phyloP scores from a whole-genome alignment of 1,140 invertebrate genomes.

The Ips nitidus region DNA sequence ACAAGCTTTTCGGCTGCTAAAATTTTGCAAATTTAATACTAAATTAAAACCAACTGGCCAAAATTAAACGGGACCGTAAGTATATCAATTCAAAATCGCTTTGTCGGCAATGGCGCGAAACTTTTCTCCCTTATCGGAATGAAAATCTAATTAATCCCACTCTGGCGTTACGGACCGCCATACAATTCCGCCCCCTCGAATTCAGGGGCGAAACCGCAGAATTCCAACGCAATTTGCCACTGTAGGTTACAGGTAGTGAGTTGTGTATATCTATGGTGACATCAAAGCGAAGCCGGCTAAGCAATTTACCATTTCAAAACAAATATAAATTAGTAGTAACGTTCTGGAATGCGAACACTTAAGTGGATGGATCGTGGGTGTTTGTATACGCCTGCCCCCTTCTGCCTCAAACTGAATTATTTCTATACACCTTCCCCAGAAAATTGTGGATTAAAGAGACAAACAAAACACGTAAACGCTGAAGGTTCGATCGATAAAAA shows the following conservation, averaged over 20 bases:
- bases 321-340: conserved; percentile 9
- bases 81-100: neutral
- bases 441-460: neutral
- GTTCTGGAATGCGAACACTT: conserved; percentile 3
- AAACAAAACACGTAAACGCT: neutral
- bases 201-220: conserved; percentile 6
- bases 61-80: too few species aligned
- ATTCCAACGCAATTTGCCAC: conserved; percentile 19
- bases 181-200: conserved; percentile 10
- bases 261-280: conserved; percentile 19
- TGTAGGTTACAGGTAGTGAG: conserved; percentile 22
- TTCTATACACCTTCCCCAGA: neutral
- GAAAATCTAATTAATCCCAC: conserved; percentile 2
- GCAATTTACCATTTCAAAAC: conserved; percentile 19
- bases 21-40: too few species aligned
- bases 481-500: neutral
- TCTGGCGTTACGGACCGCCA: conserved; percentile 7
- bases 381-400: neutral
- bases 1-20: too few species aligned
- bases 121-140: neutral
- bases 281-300: conserved; percentile 13
- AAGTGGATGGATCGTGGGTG: conserved; percentile 8
- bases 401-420: neutral
- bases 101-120: neutral
- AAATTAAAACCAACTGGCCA: too few species aligned